phyloP scores from a whole-genome alignment of 2,797 vertebrate species.

The Clarias platycephalus region DNA sequence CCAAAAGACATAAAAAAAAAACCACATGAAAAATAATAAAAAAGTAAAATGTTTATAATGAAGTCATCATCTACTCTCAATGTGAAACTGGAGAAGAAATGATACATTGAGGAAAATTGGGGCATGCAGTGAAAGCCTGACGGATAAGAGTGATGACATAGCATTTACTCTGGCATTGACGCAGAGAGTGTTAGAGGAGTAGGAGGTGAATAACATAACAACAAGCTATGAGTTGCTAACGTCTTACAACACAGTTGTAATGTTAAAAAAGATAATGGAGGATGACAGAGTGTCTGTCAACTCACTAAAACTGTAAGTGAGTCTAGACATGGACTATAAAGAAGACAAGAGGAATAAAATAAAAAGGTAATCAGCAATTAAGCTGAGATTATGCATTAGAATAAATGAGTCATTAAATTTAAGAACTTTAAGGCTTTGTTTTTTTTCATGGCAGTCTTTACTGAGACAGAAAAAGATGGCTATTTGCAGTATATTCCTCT shows the following conservation, averaged over 20 bases:
- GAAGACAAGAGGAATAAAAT: not conserved
- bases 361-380: not conserved
- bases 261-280: not conserved
- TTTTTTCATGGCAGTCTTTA: not conserved
- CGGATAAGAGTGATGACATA: conserved; percentile 6
- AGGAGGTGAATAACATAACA: conserved; percentile 13
- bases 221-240: conserved; percentile 18
- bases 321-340: not conserved
- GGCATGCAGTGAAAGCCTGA: not conserved
- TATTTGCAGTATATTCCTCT: not conserved
- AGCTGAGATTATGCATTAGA: not conserved
- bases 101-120: not conserved
- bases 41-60: not conserved
- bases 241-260: not conserved
- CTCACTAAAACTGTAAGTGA: conserved; percentile 4
- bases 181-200: conserved; percentile 9
- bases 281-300: not conserved
- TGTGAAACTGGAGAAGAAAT: conserved; percentile 13
- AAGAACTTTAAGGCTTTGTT: not conserved
- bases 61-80: not conserved
- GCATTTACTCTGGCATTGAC: conserved; percentile 6
- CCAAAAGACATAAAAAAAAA: not conserved
- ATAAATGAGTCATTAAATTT: not conserved
- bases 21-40: not conserved
- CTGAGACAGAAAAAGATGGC: not conserved